Base-by-base conservation (phyloP, 2,797 vertebrate genomes). In the Poliocrania exsul region DNA sequence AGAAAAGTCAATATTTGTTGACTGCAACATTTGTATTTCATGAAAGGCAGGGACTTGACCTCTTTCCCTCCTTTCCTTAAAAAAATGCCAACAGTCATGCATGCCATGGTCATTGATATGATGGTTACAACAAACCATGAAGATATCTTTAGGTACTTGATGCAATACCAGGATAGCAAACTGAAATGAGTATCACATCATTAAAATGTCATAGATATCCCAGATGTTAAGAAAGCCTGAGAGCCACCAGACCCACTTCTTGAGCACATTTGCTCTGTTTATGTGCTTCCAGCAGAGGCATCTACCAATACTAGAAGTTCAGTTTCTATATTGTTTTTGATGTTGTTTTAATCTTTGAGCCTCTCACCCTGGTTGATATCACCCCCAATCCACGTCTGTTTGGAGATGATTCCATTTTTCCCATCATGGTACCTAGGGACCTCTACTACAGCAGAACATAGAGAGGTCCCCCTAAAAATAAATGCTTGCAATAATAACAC, bases 21-120 rank as follows among this genome's bases (percentile, higher is more conserved):
- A 40, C 19, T 20, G 23, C 11, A 85, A 24, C 50, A 60, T 29
- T 80, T 79, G 4, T 29, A 60, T 61, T 64, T 77, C 20, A 65
- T 31, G 15, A 2, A 65, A 21, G 6, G 3, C 9, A 56, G 6
- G 7, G 31, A 28, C 24, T 56, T 66, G 25, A 5, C 2, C 3
- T 35, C 7, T 67, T 82, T 66, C 16, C 16, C 7, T 50, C 9
- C 8, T 54, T 83, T 88, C 21, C 56, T 57, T 38, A 86, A 53
- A 94, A 94, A 91, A 86, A 47, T 28, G 3, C 21, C 21, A 64
- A 4, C 40, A 28, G 31, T 37, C 16, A 13, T 1, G 1, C 10
- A 42, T 29, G 20, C 8, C 49, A 1, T n/a, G 33, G 18, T 57
- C 33, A 29, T 6, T 44, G 47, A 35, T 0, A 2, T 33, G 35